Percentiles rank a stretch among this genome's conserved stretches.
Evolutionary conservation across 92 coral and sea anemone species (phyloP).

Genomic region (Anthopleura xanthogrammica): DNA sequence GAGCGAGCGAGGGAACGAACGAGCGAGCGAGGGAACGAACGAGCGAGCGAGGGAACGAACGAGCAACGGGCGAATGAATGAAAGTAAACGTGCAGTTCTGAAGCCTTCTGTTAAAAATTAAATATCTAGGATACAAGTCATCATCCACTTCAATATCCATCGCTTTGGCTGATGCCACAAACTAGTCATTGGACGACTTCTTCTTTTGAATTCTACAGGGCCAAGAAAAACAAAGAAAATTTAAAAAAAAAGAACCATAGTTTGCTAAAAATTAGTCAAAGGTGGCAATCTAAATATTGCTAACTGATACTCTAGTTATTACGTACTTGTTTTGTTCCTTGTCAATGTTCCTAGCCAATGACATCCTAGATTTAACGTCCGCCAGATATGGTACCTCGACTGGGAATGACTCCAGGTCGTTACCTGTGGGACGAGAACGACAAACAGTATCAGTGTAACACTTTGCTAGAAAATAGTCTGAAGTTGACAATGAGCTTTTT

Average conservation of each 20-base stretch:
- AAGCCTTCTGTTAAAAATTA: too few relatives aligned
- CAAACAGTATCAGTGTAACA: background rate
- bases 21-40: too few relatives aligned
- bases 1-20: too few relatives aligned
- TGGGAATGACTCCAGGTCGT: constrained; percentile 85
- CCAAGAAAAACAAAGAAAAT: background rate
- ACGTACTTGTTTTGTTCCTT: constrained; percentile 89
- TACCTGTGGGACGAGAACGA: constrained; percentile 39
- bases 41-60: too few relatives aligned
- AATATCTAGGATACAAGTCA: constrained; percentile 81
- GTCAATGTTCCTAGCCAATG: constrained; percentile 85
- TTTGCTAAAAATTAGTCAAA: background rate
- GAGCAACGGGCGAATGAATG: too few relatives aligned
- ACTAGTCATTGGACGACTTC: constrained; percentile 86
- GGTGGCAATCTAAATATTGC: too few relatives aligned
- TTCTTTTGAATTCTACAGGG: constrained; percentile 62
- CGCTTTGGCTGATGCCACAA: constrained; percentile 85
- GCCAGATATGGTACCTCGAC: constrained; percentile 66
- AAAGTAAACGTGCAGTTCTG: too few relatives aligned
- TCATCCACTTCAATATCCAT: constrained; percentile 94
- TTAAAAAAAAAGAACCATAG: background rate
- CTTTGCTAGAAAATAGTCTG: background rate
- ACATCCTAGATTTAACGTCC: constrained; percentile 62
- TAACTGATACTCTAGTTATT: too few relatives aligned
- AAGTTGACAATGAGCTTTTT: background rate